phyloP scores from a whole-genome alignment of 2,888 invertebrate genomes.

The Brachyptera putata region DNA sequence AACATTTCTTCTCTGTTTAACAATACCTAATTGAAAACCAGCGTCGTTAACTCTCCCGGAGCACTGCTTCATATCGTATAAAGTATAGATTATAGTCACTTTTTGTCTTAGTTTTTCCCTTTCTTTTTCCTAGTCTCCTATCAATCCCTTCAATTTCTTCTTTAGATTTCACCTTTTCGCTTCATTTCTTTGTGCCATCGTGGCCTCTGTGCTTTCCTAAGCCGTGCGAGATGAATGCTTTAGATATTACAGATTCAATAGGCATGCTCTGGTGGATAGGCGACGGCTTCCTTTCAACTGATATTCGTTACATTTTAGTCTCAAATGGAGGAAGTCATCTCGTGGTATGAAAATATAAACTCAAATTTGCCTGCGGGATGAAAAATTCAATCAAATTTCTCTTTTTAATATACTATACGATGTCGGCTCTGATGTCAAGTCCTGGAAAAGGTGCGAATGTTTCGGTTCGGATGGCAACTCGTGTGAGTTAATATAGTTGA shows the following conservation, averaged over 20 bases:
- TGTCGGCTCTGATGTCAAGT: no score
- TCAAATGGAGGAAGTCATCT: conserved; percentile 8
- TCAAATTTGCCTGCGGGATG: conserved; percentile 12
- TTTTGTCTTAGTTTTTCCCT: not conserved
- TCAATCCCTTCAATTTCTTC: not conserved
- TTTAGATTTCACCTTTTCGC: not conserved
- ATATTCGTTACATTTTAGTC: conserved; percentile 12
- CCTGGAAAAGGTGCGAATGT: no score
- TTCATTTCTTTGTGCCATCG: not conserved
- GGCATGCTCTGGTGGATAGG: not conserved
- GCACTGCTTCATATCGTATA: no score
- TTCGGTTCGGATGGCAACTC: no score
- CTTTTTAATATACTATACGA: no score
- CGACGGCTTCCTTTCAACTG: conserved; percentile 20
- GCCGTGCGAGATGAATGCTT: not conserved
- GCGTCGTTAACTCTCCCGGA: no score
- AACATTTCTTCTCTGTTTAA: not conserved
- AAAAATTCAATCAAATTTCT: no score
- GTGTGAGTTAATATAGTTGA: no score
- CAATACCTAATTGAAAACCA: no score
- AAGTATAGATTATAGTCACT: not conserved
- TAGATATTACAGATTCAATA: conserved; percentile 24
- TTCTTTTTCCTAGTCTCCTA: not conserved
- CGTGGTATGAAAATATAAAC: not conserved
- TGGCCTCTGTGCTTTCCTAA: not conserved